phyloP scores from a whole-genome alignment of 2,888 invertebrate genomes.

The Kryphioiulus occultus region DNA sequence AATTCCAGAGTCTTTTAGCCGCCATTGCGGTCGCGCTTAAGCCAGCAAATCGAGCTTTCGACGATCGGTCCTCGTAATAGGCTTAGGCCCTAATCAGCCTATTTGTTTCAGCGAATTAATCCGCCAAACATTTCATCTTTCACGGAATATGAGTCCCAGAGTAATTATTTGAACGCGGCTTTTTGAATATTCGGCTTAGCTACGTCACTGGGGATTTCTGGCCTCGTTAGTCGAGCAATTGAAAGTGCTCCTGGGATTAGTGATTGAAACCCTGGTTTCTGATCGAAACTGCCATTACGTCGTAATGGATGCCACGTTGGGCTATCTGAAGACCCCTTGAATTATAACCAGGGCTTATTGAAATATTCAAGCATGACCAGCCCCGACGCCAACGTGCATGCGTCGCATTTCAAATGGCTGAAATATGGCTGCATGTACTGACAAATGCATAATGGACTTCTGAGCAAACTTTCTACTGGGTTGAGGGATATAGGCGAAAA shows the following conservation, averaged over 20 bases:
- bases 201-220: not conserved
- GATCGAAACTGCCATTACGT: not conserved
- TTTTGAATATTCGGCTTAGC: not conserved
- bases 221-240: not conserved
- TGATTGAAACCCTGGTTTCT: not conserved
- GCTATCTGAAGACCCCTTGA: not conserved
- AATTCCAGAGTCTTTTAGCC: no score
- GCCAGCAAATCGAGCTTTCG: not conserved
- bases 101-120: not conserved
- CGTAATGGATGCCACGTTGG: no score
- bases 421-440: no score
- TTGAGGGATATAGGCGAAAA: no score
- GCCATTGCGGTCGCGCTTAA: not conserved
- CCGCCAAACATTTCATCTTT: slow-evolving; percentile 23
- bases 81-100: not conserved
- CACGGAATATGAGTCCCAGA: not conserved
- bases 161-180: not conserved
- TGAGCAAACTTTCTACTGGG: no score
- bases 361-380: not conserved
- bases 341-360: not conserved
- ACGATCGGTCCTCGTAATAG: not conserved
- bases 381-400: no score
- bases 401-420: no score
- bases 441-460: no score
- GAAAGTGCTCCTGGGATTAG: not conserved